Base-by-base conservation (phyloP, 2,113 vertebrate genomes). In the Clarias macrocephalus region DNA sequence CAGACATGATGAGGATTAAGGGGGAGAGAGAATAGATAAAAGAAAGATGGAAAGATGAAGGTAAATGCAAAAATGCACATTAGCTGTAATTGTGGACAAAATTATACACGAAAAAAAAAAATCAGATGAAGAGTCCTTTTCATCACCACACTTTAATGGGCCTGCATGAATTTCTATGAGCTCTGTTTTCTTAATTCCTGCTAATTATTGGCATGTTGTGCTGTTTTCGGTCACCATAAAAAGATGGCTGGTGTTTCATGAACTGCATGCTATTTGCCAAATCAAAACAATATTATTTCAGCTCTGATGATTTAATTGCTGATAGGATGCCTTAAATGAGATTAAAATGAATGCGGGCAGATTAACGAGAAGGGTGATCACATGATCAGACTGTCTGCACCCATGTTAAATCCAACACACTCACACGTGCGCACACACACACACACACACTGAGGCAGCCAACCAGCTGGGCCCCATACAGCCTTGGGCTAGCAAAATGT, bases 401-500 rank as follows among this genome's bases (percentile, higher is more conserved):
- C 80, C 85, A 90, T 88, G 90, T 92, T 92, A 87, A 70, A 91
- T 91, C 91, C 72, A 60, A 86, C 56, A 83, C 65, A 57, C 83
- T 79, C 76, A 42, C 88, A 87, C 91, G 90, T 57, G 5, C 52
- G n/a, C 12, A 33, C 19, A 37, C 60, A 48, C 82, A 65, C 10
- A 10, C 60, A 42, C 75, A 16, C 76, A 76, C 77, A 76, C 48
- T 79, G 84, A 84, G 2, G 86, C 88, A 87, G 89, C 88, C 88
- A 87, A 87, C 84, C 80, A 88, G 88, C 93, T 93, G 90, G 86
- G 91, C 91, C 89, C 85, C 87, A 91, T 89, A 86, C 90, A 86
- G 93, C 95, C 94, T 90, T 89, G 91, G 93, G 95, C 94, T 92
- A 94, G 89, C 91, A 92, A 95, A 93, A 96, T 95, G 94, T 92